phyloP scores from a whole-genome alignment of 1,140 invertebrate species.

The Potamilus streckersoni region DNA sequence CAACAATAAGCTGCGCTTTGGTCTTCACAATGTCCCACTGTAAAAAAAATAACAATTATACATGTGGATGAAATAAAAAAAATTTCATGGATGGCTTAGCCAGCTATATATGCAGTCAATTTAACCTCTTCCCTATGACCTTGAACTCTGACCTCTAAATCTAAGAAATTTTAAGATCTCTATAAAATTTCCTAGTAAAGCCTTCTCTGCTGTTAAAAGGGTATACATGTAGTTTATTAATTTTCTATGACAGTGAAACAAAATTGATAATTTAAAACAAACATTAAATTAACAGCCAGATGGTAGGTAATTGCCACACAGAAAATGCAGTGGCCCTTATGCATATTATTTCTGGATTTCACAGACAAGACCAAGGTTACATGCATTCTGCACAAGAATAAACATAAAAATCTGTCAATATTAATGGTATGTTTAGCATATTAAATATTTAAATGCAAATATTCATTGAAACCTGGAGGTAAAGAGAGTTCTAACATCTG shows the following conservation, averaged over 20 bases:
- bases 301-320: too few species aligned
- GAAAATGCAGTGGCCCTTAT: too few species aligned
- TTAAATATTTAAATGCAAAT: too few species aligned
- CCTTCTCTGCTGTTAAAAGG: neutral
- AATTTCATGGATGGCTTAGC: neutral
- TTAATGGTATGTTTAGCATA: too few species aligned
- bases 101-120: neutral
- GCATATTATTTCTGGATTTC: too few species aligned
- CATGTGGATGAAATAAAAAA: neutral
- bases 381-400: too few species aligned
- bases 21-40: conserved; percentile 69
- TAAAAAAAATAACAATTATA: conserved; percentile 31
- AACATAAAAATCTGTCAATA: too few species aligned
- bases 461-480: too few species aligned
- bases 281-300: too few species aligned
- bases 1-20: conserved; percentile 62
- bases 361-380: too few species aligned
- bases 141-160: neutral
- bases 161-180: neutral
- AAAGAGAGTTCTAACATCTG: neutral
- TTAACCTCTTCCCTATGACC: neutral
- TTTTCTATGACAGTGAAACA: neutral
- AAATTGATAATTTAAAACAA: neutral
- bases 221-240: neutral
- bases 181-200: too few species aligned